Conservation (phyloP, 1,140 invertebrate genomes). For the Archegozetes longisetosus region DNA sequence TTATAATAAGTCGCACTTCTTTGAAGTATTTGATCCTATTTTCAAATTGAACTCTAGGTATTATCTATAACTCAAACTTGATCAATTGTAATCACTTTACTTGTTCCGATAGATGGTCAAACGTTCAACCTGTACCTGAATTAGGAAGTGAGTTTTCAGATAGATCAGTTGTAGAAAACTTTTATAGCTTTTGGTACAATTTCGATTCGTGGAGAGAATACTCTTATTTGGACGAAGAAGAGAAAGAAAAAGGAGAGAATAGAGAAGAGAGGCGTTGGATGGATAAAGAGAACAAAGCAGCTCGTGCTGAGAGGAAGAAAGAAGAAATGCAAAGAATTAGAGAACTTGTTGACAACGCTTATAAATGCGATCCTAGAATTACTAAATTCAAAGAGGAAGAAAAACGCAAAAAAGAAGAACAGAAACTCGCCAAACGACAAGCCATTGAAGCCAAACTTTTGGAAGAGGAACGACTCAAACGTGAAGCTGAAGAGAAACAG, state of each 20-base stretch:
- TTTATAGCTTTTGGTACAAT: constrained; percentile 51
- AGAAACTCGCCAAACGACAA: constrained; percentile 76
- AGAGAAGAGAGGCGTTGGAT: constrained; percentile 91
- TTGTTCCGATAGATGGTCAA: constrained; percentile 61
- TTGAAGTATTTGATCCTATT: constrained; percentile 54
- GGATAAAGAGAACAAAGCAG: constrained; percentile 90
- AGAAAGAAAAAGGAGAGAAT: constrained; percentile 89
- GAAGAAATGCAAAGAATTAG: constrained; percentile 87
- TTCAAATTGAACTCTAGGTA: constrained; percentile 59
- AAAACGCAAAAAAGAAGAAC: constrained; percentile 70
- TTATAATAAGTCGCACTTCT: constrained; percentile 49
- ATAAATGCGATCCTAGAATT: constrained; percentile 82
- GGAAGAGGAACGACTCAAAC: constrained; percentile 51
- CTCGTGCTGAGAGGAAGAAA: constrained; percentile 77
- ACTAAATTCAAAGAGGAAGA: constrained; percentile 81
- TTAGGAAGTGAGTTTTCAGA: constrained; percentile 54
- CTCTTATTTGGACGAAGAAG: constrained; percentile 97
- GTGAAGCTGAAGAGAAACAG: constrained; percentile 15
- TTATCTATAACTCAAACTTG: neutral
- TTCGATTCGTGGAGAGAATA: constrained; percentile 98
- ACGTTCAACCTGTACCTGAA: constrained; percentile 63
- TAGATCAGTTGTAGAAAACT: constrained; percentile 36
- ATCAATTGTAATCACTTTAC: constrained; percentile 3
- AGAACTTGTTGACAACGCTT: constrained; percentile 76
- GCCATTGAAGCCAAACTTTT: constrained; percentile 61